Base-by-base conservation (phyloP, 2,888 invertebrate genomes). In the Stictocephala bisonia region DNA sequence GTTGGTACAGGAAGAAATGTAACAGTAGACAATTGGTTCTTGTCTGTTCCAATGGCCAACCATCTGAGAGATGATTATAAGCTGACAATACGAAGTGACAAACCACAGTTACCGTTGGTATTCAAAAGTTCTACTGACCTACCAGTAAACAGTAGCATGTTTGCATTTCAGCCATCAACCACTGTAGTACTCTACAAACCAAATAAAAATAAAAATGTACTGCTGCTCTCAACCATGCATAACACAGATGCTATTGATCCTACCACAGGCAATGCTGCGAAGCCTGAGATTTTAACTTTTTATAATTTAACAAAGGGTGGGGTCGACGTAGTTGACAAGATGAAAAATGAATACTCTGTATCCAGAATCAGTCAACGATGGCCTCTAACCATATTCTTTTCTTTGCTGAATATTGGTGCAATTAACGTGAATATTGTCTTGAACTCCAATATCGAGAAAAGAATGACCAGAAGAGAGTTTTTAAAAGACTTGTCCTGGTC, bases 281-380 rank as follows among this genome's bases (percentile, higher is more conserved):
- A 60, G 18, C 60, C 60, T 7, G 35, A 60, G 7, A 60, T 60
- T 15, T 4, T 20, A 4, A 20, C 27, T 11, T 60, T 27, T 20
- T 60, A 60, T 18, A 60, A 60, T 27, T n/a, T 3, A 35, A 31
- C 31, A 29, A 58, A 58, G 11, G 11, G 56, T 29, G 51, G 31
- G 4, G 66, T 41, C 7, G 44, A 66, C 15, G 44, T 40, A n/a
- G 40, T 66, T 29, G 29, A 51, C 31, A 50, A 24, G 51, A 4
- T 51, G 24, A 68, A 68, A 22, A 31, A 22, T 18, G 56, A 6
- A n/a, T 58, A 58, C n/a, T 31, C 31, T 15, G 56, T 58, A n/a
- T 31, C 56, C 1, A 29, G 56, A 3, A 31, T 58, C 18, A 31
- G 31, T n/a, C 15, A 20, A 1, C 18, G 60, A 40, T 60, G 60